Base-by-base conservation (phyloP, 2,888 invertebrate genomes). In the Tiliacea aurago region DNA sequence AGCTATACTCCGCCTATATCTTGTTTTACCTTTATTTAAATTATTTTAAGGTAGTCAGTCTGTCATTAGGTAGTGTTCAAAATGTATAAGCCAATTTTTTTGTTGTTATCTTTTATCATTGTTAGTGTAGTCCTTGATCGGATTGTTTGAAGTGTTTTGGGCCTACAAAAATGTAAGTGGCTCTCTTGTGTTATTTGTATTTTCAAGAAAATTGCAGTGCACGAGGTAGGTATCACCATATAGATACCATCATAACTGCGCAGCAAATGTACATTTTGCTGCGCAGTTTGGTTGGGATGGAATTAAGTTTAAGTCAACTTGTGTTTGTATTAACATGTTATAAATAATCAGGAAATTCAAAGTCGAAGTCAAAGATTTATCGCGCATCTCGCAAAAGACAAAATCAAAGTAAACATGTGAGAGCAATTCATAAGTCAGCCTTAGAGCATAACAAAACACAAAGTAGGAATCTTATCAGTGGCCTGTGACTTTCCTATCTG, bases 1-100 rank as follows among this genome's bases (percentile, higher is more conserved):
- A 72, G 72, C 65, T 67, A 66, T 49, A 41, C 59, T 56, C 51
- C 28, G 53, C 43, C 49, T 55, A 55, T 55, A 49, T 73, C 33
- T 67, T 51, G 33, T 23, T 63, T 64, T 23, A 55, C 20, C 18
- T 45, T 7, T 49, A 64, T 43, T 51, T 45, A 28, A 64, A 43
- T 47, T 43, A 59, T 73, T 68, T 6, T 45, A 10, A 18, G 47
- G 49, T 61, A 49, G 23, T 23, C 18, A 20, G 63, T 47, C 7
- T 47, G n/a, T 28, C 13, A 23, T n/a, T n/a, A n/a, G n/a, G 53
- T 49, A 43, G 5, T 61, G 33, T 18, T 13, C 45, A 63, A 13
- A 55, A 49, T 4, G 23, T 9, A 59, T 66, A 45, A 47, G 47
- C 47, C 28, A 49, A 47, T 62, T 13, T 73, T 47, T 61, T 61